Conservation (phyloP, 2,113 vertebrate species). For the Ictalurus punctatus region DNA sequence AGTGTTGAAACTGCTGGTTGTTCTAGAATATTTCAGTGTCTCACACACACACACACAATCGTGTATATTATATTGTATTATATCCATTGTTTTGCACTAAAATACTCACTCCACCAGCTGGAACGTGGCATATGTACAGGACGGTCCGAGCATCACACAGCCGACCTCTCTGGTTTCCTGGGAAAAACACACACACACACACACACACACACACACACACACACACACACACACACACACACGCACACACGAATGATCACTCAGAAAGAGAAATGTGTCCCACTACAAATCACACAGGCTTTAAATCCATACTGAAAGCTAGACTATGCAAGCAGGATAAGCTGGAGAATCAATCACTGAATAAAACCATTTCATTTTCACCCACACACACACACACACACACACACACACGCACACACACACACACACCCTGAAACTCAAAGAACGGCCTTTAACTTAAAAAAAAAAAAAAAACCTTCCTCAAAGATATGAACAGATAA, state of each 20-base stretch:
- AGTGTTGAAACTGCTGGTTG: background rate
- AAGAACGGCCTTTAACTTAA: background rate
- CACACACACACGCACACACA: background rate
- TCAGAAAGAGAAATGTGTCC: background rate
- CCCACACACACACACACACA: background rate
- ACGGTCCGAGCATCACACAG: conserved; percentile 87
- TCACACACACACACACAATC: too few relatives aligned
- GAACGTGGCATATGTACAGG: conserved; percentile 89
- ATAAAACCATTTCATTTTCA: background rate
- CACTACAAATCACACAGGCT: too few relatives aligned
- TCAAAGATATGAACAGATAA: background rate
- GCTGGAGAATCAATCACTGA: background rate
- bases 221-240: background rate
- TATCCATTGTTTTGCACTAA: background rate
- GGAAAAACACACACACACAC: background rate
- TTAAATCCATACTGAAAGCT: background rate
- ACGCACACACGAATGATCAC: background rate
- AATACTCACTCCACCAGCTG: conserved; percentile 92
- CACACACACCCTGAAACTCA: background rate
- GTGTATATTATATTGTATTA: background rate
- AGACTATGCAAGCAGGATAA: background rate
- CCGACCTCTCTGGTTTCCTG: conserved; percentile 73
- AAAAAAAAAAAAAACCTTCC: background rate
- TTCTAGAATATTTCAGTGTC: background rate
- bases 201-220: background rate